These are phyloP conservation scores for Epinephelus awoara DNA, from an alignment of 2,797 vertebrate species.

Conservation along the genomic window DNA sequence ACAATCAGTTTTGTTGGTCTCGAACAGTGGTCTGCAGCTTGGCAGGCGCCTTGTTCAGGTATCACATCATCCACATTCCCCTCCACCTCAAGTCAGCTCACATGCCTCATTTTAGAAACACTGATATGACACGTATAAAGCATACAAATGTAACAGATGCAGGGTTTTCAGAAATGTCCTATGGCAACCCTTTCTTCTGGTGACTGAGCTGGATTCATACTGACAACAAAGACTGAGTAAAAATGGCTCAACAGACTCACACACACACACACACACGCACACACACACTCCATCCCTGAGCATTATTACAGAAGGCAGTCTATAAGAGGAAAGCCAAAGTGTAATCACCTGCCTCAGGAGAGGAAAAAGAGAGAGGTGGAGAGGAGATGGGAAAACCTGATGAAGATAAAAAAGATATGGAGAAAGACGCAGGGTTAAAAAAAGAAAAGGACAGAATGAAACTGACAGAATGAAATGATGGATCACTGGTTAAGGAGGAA, in stretches of 20 bases:
- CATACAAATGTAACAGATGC: no score
- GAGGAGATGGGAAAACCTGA: background rate
- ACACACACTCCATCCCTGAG: background rate
- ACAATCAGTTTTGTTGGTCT: no score
- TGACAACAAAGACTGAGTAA: background rate
- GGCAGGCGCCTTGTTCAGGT: no score
- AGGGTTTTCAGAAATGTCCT: no score
- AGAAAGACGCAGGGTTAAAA: background rate
- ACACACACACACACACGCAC: background rate
- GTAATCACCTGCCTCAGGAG: slow-evolving; percentile 23
- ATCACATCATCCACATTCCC: no score
- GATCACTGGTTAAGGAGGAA: background rate
- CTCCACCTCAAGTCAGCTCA: no score
- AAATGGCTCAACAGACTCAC: background rate
- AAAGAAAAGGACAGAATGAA: background rate
- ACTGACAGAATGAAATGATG: background rate
- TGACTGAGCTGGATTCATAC: no score
- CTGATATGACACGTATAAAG: no score
- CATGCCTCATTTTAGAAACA: no score
- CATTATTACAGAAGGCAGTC: slow-evolving; percentile 4
- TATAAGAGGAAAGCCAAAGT: background rate
- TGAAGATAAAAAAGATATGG: background rate
- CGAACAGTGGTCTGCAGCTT: no score
- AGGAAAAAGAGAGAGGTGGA: background rate
- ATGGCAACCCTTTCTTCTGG: no score